Conservation (phyloP, 2,888 invertebrate genomes). For the Nycteola revayana region DNA sequence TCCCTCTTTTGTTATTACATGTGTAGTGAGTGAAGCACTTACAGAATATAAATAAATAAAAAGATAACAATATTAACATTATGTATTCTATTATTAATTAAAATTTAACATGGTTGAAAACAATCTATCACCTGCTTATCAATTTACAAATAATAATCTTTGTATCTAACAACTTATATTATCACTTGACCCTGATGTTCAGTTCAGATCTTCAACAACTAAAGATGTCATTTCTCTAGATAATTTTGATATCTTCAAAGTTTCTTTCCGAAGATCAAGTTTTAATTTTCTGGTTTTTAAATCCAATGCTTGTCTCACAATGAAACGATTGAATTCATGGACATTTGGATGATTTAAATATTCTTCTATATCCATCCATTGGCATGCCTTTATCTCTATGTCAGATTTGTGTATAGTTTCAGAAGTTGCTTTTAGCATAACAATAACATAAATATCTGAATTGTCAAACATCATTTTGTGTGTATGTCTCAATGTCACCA, state of each 20-base stretch:
- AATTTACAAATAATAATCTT: conserved; percentile 1
- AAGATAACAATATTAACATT: too few relatives aligned
- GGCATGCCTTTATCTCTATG: conserved; percentile 88
- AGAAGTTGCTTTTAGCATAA: conserved; percentile 85
- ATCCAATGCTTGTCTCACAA: conserved; percentile 85
- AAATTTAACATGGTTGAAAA: too few relatives aligned
- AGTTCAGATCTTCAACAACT: conserved; percentile 48
- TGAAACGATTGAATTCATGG: conserved; percentile 86
- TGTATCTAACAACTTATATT: conserved; percentile 15
- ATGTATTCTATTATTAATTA: too few relatives aligned
- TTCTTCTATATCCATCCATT: conserved; percentile 92
- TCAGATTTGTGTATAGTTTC: conserved; percentile 85
- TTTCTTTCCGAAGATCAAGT: conserved; percentile 79
- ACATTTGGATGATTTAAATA: conserved; percentile 87
- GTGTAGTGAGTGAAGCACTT: too few relatives aligned
- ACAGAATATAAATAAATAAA: too few relatives aligned
- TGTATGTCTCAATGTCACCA: conserved; percentile 90
- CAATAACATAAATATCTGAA: conserved; percentile 93
- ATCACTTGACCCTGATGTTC: conserved; percentile 21
- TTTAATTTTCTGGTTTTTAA: conserved; percentile 83
- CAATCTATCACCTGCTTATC: too few relatives aligned
- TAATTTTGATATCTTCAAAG: conserved; percentile 46
- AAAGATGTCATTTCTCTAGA: conserved; percentile 60
- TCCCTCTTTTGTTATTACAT: too few relatives aligned
- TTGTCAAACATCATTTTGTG: conserved; percentile 90